Evolutionary conservation across 2,113 vertebrate genomes (phyloP).

Genomic region (Rhea americana): DNA sequence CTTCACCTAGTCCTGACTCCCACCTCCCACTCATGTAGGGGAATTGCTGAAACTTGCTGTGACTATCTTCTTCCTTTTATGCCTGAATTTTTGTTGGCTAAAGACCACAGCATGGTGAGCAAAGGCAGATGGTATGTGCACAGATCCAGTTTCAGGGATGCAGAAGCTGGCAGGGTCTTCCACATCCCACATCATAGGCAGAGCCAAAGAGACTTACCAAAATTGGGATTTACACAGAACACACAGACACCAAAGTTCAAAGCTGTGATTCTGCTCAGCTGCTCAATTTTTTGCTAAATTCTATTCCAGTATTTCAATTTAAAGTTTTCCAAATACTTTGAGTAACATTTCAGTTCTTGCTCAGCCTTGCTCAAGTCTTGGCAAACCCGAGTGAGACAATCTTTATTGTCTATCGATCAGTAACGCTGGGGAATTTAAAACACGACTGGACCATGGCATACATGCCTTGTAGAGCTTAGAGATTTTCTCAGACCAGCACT

Average conservation of each 20-base stretch:
- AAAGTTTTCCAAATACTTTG: conserved; percentile 33
- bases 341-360: conserved; percentile 38
- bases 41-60: conserved; percentile 1
- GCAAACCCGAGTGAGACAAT: neutral
- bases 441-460: neutral
- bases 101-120: neutral
- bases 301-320: conserved; percentile 54
- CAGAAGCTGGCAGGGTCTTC: conserved; percentile 46
- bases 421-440: neutral
- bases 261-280: conserved; percentile 56
- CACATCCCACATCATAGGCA: conserved; percentile 12
- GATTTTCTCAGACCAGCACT: neutral
- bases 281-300: conserved; percentile 49
- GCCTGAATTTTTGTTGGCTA: conserved; percentile 32
- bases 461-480: neutral
- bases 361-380: neutral
- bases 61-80: neutral
- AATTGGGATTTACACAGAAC: conserved; percentile 42
- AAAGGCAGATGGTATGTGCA: conserved; percentile 54
- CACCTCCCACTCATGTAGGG: neutral
- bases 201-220: conserved; percentile 51
- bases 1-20: neutral
- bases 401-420: neutral
- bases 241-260: conserved; percentile 36
- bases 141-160: conserved; percentile 34